Conservation (phyloP, 2,797 vertebrate genomes). For the Parauchenoglanis punctatus region DNA sequence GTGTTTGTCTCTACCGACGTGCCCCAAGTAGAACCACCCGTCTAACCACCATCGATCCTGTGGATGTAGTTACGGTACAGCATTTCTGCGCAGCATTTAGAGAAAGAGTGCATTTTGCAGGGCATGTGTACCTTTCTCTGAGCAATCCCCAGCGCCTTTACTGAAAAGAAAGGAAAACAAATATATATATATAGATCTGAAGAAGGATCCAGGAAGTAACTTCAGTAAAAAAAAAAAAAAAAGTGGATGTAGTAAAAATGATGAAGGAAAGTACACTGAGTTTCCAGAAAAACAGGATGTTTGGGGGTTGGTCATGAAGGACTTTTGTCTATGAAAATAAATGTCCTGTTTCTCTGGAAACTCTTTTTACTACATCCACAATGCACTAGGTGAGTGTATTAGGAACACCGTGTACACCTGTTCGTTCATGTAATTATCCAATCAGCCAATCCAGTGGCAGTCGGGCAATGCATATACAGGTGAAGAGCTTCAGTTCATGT, state of each 20-base stretch:
- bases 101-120: constrained; percentile 25
- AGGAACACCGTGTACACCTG: constrained; percentile 5
- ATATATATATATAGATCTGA: neutral
- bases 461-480: neutral
- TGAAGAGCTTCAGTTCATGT: neutral
- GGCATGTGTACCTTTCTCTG: constrained; percentile 32
- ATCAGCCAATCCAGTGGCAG: neutral
- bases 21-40: constrained; percentile 25
- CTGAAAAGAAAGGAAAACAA: neutral
- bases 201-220: constrained; percentile 30
- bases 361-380: neutral
- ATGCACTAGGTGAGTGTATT: neutral
- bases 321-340: constrained; percentile 1
- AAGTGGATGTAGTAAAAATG: neutral
- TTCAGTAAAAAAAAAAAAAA: neutral
- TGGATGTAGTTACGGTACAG: constrained; percentile 32
- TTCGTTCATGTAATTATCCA: neutral
- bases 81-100: constrained; percentile 21
- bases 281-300: neutral
- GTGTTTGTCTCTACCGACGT: constrained; percentile 40
- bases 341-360: neutral
- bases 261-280: neutral
- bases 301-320: neutral
- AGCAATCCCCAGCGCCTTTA: constrained; percentile 34
- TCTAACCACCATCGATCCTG: constrained; percentile 28